Conservation (phyloP, 2,888 invertebrate species). For the Chironomus tentans region DNA sequence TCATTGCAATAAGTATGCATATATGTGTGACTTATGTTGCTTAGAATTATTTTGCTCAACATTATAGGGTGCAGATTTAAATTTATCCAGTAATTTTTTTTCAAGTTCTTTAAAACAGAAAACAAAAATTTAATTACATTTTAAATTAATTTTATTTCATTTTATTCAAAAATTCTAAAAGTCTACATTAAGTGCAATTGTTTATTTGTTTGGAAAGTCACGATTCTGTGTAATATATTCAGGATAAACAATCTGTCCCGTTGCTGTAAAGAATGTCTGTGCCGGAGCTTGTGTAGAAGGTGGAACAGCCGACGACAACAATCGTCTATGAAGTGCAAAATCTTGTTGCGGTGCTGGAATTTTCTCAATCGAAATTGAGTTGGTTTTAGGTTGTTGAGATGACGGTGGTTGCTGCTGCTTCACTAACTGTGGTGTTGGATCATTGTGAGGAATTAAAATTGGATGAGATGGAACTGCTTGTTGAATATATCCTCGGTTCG, state of each 20-base stretch:
- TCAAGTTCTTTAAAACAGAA: no score
- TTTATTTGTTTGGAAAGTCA: neutral
- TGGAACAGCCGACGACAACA: neutral
- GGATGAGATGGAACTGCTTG: neutral
- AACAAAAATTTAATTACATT: no score
- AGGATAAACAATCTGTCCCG: neutral
- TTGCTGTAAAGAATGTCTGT: neutral
- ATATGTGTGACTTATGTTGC: no score
- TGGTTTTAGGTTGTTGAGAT: neutral
- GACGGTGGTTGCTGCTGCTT: slow-evolving; percentile 3
- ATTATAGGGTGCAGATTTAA: no score
- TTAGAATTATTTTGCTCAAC: no score
- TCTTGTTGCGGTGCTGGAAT: slow-evolving; percentile 16
- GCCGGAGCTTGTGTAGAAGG: neutral
- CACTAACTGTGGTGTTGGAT: slow-evolving; percentile 12
- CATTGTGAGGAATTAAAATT: neutral
- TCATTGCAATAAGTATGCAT: no score
- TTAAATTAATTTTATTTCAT: no score
- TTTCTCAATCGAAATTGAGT: slow-evolving; percentile 23
- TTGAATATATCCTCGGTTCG: neutral
- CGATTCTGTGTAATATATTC: neutral
- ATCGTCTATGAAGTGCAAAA: slow-evolving; percentile 9
- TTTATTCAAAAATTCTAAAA: neutral
- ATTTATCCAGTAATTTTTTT: no score
- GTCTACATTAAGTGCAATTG: neutral